Evolutionary conservation across 2,113 vertebrate species (phyloP).

Genomic region (Entelurus aequoreus): DNA sequence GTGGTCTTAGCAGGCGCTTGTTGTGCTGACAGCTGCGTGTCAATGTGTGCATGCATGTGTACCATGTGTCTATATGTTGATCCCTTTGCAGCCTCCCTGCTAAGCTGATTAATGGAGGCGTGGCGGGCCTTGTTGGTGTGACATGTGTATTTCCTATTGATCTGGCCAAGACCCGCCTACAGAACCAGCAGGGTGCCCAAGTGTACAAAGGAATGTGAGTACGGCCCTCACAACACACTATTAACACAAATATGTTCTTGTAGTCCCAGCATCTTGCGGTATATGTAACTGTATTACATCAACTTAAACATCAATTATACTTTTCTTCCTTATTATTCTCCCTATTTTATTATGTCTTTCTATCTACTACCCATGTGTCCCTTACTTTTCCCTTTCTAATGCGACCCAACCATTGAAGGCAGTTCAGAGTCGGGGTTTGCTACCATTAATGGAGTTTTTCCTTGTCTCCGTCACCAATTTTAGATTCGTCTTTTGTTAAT

Average conservation of each 20-base stretch:
- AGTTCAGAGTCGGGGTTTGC: too few relatives aligned
- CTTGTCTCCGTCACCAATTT: too few relatives aligned
- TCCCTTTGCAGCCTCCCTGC: constrained; percentile 72
- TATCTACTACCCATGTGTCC: too few relatives aligned
- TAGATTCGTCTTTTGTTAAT: too few relatives aligned
- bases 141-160: constrained; percentile 90
- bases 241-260: background rate
- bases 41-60: constrained; percentile 27
- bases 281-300: background rate
- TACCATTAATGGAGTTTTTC: too few relatives aligned
- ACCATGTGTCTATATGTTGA: constrained; percentile 41
- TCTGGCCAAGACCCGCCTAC: constrained; percentile 86
- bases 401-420: too few relatives aligned
- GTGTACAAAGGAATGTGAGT: constrained; percentile 85
- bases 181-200: constrained; percentile 82
- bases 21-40: constrained; percentile 7
- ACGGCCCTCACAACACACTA: constrained; percentile 4
- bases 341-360: too few relatives aligned
- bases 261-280: background rate
- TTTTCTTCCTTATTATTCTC: too few relatives aligned
- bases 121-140: constrained; percentile 85
- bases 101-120: constrained; percentile 87
- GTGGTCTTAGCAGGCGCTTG: background rate
- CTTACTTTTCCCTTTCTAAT: too few relatives aligned
- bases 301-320: too few relatives aligned